These are phyloP conservation scores for Euura saliciscinereae DNA, from an alignment of 1,140 invertebrate genomes.

Conservation along the genomic window DNA sequence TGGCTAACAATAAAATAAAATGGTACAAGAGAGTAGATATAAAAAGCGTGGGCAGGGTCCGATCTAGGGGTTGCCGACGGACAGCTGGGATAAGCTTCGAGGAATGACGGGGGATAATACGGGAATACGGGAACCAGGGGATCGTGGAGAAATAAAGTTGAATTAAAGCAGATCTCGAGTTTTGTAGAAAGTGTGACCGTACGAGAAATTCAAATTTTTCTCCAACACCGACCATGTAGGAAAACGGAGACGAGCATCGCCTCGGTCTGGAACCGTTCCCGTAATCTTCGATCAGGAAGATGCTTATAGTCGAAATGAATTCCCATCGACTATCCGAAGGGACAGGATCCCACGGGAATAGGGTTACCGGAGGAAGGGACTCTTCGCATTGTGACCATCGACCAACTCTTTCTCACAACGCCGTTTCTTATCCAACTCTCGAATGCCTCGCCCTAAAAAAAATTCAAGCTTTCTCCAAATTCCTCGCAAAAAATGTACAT, in stretches of 20 bases:
- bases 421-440: neutral
- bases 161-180: neutral
- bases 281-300: neutral
- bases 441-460: neutral
- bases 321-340: neutral
- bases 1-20: neutral
- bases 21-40: neutral
- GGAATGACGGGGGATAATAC: slow-evolving; percentile 1
- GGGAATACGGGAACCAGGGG: neutral
- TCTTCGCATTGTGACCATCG: neutral
- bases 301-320: neutral
- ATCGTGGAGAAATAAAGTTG: neutral
- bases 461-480: too few species aligned
- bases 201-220: neutral
- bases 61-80: neutral
- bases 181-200: too few species aligned
- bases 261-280: neutral
- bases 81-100: slow-evolving; percentile 2
- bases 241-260: neutral
- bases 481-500: neutral
- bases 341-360: slow-evolving; percentile 6
- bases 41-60: neutral
- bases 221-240: neutral
- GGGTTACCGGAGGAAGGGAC: neutral
- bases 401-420: neutral